A percentile compares a stretch with the other conserved stretches of the same genome.
Evolutionary conservation across 2,888 invertebrate genomes (phyloP).

Genomic region (Eumacrocentrus americanus): DNA sequence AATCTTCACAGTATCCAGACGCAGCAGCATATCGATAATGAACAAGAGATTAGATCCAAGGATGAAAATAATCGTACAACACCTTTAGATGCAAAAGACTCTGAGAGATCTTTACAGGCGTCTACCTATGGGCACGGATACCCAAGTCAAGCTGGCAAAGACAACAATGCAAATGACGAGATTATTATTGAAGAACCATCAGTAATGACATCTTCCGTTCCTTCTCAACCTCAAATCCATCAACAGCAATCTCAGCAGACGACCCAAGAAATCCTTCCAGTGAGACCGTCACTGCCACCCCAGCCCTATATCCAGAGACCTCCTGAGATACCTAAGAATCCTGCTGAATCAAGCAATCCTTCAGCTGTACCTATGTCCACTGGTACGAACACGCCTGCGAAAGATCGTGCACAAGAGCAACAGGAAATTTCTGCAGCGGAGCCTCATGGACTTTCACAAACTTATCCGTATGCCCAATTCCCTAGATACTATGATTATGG

Average conservation of each 20-base stretch:
- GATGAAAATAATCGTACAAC: constrained; percentile 40
- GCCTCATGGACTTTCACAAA: constrained; percentile 47
- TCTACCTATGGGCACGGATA: constrained; percentile 43
- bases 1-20: constrained; percentile 38
- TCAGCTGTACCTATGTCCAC: constrained; percentile 16
- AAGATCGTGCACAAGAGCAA: constrained; percentile 30
- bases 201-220: neutral
- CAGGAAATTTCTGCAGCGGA: constrained; percentile 16
- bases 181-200: constrained; percentile 45
- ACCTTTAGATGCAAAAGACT: constrained; percentile 38
- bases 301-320: constrained; percentile 32
- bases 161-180: constrained; percentile 40
- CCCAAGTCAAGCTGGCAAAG: constrained; percentile 35
- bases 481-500: constrained; percentile 56
- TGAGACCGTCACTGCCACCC: constrained; percentile 32
- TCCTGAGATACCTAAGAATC: constrained; percentile 28
- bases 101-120: constrained; percentile 38
- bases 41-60: constrained; percentile 36
- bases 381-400: constrained; percentile 32
- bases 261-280: constrained; percentile 2
- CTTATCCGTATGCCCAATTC: constrained; percentile 58
- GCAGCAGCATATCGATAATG: constrained; percentile 36
- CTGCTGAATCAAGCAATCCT: constrained; percentile 18
- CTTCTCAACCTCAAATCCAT: constrained; percentile 22
- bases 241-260: constrained; percentile 23